Base-by-base conservation (phyloP, 1,140 invertebrate species). In the Asobara japonica region DNA sequence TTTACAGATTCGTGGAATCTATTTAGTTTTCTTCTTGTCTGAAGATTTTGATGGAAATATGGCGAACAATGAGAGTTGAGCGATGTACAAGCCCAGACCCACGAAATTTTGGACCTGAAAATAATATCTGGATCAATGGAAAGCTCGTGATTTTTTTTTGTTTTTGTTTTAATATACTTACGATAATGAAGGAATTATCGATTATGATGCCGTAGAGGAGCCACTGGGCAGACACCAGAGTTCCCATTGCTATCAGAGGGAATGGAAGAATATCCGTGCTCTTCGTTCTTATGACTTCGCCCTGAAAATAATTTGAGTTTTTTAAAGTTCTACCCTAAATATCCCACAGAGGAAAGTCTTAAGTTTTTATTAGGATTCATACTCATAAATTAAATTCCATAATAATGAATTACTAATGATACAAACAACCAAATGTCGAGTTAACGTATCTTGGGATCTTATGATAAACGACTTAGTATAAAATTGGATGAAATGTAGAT, bases 261-360 rank as follows among this genome's bases (percentile, higher is more conserved):
- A 96, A 95, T 20, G 95, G 95, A 86, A 96, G 89, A 48, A 91
- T 90, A 65, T 92, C 93, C 0, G 93, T 93, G 83, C 91, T 94
- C 83, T 94, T 91, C 4, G 92, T 94, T 78, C 84, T 88, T 64
- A 96, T 91, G 38, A 96, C 91, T 56, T 91, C 88, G 77, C 87
- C 87, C 93, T 95, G 73, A 68, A 79, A 84, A 76, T 20, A 51
- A 73, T 73, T 4, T 10, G 8, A n/a, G n/a, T n/a, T 71, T 67
- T 66, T 70, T 61, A 48, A 33, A 13, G n/a, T 51, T 20, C 8
- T 36, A 6, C 45, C 45, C 16, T 5, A 2, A 73, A 62, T 27
- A 69, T 8, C 29, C 31, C 36, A 69, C 62, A 62, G 61, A 18
- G 69, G 51, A 73, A 75, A 45, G 30, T 68, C 48, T n/a, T n/a